Conservation (phyloP, 2,113 vertebrate genomes). For the Heloderma charlesbogerti region DNA sequence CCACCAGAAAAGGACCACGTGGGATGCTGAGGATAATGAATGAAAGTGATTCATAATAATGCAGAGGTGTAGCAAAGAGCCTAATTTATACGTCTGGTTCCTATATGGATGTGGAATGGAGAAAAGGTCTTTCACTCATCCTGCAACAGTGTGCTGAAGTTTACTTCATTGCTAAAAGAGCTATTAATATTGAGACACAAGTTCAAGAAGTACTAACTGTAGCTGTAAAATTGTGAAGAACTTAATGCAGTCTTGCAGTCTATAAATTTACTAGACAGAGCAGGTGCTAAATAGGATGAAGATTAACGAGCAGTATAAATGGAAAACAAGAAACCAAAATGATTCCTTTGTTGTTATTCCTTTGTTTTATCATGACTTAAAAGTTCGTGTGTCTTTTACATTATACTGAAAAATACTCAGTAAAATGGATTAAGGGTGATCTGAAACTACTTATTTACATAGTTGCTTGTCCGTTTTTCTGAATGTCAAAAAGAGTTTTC, state of each 20-base stretch:
- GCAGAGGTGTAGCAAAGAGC: background rate
- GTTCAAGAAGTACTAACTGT: slow-evolving; percentile 38
- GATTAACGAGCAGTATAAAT: slow-evolving; percentile 24
- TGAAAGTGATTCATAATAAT: background rate
- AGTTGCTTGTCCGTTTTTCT: background rate
- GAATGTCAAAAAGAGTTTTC: background rate
- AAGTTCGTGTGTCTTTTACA: background rate
- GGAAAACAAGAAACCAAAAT: slow-evolving; percentile 5
- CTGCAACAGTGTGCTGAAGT: slow-evolving; percentile 42
- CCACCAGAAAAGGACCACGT: background rate
- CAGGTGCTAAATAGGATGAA: background rate
- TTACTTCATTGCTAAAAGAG: slow-evolving; percentile 25
- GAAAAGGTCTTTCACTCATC: background rate
- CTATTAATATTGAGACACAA: slow-evolving; percentile 32
- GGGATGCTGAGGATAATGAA: background rate
- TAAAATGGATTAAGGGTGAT: background rate
- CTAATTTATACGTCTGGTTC: background rate
- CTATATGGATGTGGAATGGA: background rate
- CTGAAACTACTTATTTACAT: background rate
- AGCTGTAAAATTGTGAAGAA: slow-evolving; percentile 52
- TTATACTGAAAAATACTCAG: background rate
- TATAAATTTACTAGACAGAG: slow-evolving; percentile 35
- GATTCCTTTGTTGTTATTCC: background rate
- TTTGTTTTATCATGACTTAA: background rate
- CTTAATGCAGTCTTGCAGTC: slow-evolving; percentile 39